These are phyloP conservation scores for Unio delphinus DNA, from an alignment of 2,888 invertebrate species.

Conservation along the genomic window DNA sequence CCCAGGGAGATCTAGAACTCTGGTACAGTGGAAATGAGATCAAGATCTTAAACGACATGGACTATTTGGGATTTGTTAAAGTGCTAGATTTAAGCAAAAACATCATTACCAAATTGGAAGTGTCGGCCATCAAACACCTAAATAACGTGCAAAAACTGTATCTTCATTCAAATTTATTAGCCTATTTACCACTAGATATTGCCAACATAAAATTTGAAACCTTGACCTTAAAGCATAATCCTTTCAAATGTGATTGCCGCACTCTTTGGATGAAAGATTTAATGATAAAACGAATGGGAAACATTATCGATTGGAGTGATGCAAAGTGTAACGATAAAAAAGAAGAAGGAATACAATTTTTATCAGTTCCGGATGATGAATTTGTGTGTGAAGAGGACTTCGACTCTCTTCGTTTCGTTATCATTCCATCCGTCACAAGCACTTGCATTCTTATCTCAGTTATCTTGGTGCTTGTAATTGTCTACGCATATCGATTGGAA, in stretches of 20 bases:
- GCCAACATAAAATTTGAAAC: too few relatives aligned
- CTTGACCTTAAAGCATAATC: slow-evolving; percentile 25
- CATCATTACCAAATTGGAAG: too few relatives aligned
- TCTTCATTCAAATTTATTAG: too few relatives aligned
- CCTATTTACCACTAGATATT: too few relatives aligned
- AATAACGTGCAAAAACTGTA: too few relatives aligned
- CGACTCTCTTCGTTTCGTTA: slow-evolving; percentile 26
- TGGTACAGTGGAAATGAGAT: too few relatives aligned
- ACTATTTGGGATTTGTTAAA: too few relatives aligned
- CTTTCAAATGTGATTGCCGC: slow-evolving; percentile 41
- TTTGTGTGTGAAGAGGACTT: slow-evolving; percentile 34
- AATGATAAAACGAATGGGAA: slow-evolving; percentile 15
- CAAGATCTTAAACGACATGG: too few relatives aligned
- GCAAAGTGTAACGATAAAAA: slow-evolving; percentile 16
- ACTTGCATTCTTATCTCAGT: slow-evolving; percentile 17
- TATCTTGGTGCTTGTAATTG: slow-evolving; percentile 10
- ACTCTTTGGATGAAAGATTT: slow-evolving; percentile 44
- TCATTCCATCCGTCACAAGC: slow-evolving; percentile 23
- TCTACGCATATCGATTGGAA: slow-evolving; percentile 35
- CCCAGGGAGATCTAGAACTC: too few relatives aligned
- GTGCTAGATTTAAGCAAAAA: too few relatives aligned
- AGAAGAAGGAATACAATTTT: slow-evolving; percentile 17
- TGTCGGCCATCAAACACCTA: too few relatives aligned
- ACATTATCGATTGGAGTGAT: slow-evolving; percentile 17
- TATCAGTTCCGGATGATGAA: slow-evolving; percentile 24